These are phyloP conservation scores for Pipistrellus pygmaeus DNA, from an alignment of 2,797 vertebrate genomes.

Conservation along the genomic window DNA sequence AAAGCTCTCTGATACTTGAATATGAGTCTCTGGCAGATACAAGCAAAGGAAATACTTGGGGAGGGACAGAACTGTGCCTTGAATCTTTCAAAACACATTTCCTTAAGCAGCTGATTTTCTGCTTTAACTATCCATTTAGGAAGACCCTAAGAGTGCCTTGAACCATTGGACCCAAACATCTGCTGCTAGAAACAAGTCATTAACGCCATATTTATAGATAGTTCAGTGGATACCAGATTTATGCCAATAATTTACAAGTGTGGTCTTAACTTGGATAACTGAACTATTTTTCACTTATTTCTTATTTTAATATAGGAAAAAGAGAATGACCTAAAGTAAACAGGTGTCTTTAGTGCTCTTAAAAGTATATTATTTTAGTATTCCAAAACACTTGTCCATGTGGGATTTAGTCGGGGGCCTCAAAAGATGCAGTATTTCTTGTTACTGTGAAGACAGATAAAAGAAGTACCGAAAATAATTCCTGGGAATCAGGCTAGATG, in stretches of 20 bases:
- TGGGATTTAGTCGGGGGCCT: background rate
- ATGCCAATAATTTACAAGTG: slow-evolving; percentile 61
- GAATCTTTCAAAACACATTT: slow-evolving; percentile 30
- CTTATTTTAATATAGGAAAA: background rate
- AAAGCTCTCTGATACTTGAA: background rate
- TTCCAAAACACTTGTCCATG: slow-evolving; percentile 41
- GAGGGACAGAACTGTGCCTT: slow-evolving; percentile 1
- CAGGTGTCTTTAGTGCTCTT: slow-evolving; percentile 62
- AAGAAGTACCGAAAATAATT: slow-evolving; percentile 28
- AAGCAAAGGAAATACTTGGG: slow-evolving; percentile 12
- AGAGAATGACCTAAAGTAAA: slow-evolving; percentile 37
- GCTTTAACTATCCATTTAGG: slow-evolving; percentile 47
- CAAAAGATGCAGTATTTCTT: slow-evolving; percentile 9
- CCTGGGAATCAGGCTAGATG: slow-evolving; percentile 27
- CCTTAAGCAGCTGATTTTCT: slow-evolving; percentile 68
- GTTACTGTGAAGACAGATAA: slow-evolving; percentile 6
- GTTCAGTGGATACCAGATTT: slow-evolving; percentile 46
- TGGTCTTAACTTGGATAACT: background rate
- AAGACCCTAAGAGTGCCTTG: slow-evolving; percentile 52
- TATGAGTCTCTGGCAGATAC: background rate
- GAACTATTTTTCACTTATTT: slow-evolving; percentile 29
- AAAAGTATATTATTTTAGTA: background rate
- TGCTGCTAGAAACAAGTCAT: slow-evolving; percentile 63
- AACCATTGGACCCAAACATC: slow-evolving; percentile 62
- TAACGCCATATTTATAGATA: slow-evolving; percentile 63